Percentiles rank a stretch among this genome's conserved stretches.
Conservation (phyloP, 1,140 invertebrate genomes). For the Panagrolaimus sp. region DNA sequence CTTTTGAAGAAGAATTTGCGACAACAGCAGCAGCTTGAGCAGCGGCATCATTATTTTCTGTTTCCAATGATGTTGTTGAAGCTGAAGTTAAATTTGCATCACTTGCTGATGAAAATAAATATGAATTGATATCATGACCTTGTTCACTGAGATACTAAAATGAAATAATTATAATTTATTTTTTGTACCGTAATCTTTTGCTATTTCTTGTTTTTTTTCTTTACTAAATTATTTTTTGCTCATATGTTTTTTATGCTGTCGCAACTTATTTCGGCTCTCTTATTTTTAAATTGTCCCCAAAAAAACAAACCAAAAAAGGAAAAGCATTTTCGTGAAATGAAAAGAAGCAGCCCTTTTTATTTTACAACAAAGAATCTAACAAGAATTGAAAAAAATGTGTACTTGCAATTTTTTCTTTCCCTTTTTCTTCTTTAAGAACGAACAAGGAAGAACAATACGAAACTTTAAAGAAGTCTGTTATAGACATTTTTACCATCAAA, state of each 20-base stretch:
- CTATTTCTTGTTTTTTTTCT: neutral
- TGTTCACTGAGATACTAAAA: conserved; percentile 1
- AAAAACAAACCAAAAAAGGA: too few relatives aligned
- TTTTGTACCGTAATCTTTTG: neutral
- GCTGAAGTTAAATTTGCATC: neutral
- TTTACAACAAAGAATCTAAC: too few relatives aligned
- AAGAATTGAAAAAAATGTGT: too few relatives aligned
- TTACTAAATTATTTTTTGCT: neutral
- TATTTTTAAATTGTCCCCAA: too few relatives aligned
- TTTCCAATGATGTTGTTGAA: neutral
- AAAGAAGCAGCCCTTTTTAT: too few relatives aligned
- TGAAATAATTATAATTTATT: neutral
- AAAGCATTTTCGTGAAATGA: too few relatives aligned
- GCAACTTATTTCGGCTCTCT: neutral
- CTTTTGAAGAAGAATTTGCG: neutral
- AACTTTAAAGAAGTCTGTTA: too few relatives aligned
- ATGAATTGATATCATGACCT: neutral
- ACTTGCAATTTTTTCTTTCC: too few relatives aligned
- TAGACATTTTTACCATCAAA: too few relatives aligned
- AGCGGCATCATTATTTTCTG: neutral
- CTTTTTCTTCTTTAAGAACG: too few relatives aligned
- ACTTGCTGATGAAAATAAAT: neutral
- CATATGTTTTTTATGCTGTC: neutral
- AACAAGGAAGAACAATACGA: too few relatives aligned
- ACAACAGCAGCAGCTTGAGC: neutral